phyloP scores from a whole-genome alignment of 2,113 vertebrate genomes.

The Thunnus maccoyii region DNA sequence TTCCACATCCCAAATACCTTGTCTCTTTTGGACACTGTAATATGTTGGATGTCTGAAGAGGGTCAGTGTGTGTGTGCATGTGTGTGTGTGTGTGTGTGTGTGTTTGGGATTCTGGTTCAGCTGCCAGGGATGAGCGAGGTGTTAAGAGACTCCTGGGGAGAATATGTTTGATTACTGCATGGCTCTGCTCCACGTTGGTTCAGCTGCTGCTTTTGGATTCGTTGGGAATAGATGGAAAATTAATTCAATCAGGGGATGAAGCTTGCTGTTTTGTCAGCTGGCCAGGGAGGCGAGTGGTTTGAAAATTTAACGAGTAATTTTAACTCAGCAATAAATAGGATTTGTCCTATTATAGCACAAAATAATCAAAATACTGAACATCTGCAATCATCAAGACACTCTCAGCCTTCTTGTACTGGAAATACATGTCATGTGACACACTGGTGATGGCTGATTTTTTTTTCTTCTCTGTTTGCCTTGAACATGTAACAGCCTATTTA shows the following conservation, averaged over 20 bases:
- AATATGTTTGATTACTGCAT: slow-evolving; percentile 41
- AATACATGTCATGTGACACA: too few relatives aligned
- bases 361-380: not conserved
- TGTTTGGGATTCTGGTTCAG: slow-evolving; percentile 25
- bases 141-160: slow-evolving; percentile 39
- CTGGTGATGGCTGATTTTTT: too few relatives aligned
- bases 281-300: slow-evolving; percentile 2
- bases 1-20: slow-evolving; percentile 19
- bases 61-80: slow-evolving; percentile 15
- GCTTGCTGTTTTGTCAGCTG: slow-evolving; percentile 40
- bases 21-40: slow-evolving; percentile 11
- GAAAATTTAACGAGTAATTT: slow-evolving; percentile 26
- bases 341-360: not conserved
- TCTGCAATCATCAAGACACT: too few relatives aligned
- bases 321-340: not conserved
- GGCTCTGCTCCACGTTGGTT: slow-evolving; percentile 42
- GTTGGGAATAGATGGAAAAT: slow-evolving; percentile 34
- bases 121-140: slow-evolving; percentile 52
- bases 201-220: slow-evolving; percentile 47
- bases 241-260: slow-evolving; percentile 41
- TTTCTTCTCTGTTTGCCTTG: too few relatives aligned
- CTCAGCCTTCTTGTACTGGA: too few relatives aligned
- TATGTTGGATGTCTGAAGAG: slow-evolving; percentile 25
- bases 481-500: too few relatives aligned
- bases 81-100: not conserved